Base-by-base conservation (phyloP, 2,888 invertebrate species). In the Oscheius myriophilus region DNA sequence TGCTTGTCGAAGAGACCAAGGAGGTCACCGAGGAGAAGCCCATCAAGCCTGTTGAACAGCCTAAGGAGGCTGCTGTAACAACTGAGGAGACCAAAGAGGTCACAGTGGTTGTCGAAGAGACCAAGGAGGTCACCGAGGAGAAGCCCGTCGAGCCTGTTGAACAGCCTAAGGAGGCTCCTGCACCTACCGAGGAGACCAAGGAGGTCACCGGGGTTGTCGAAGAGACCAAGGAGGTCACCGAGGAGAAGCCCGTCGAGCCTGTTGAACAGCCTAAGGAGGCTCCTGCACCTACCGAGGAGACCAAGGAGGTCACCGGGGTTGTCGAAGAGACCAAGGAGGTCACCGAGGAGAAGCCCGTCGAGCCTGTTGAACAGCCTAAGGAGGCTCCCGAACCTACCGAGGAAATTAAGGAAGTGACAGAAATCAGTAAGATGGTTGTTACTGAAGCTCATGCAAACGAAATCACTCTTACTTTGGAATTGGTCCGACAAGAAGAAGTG, bases 301-400 rank as follows among this genome's bases (percentile, higher is more conserved):
- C 14, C 12, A 23, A 21, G 12, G 63, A 63, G 42, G 61, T 25
- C 2, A n/a, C 49, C 12, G 49, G 6, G n/a, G 7, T 52, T 18
- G 41, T 42, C n/a, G 64, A 57, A 39, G 69, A 66, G 45, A 23
- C 51, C n/a, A 53, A 25, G 14, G 61, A 39, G 18, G 63, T 16
- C 9, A 63, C 54, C 45, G 61, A 71, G 43, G 61, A 68, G 42
- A 55, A 65, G 25, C 33, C 43, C 26, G 69, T 51, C 26, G 43
- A 68, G 58, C 7, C 33, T 33, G 23, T 16, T 42, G 61, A 61
- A 26, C 6, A 11, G 2, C 14, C 21, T 2, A 18, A n/a, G 16
- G 58, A 57, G 33, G 46, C 26, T 23, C 45, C 45, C 2, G 61
- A 7, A 11, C 49, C 61, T 43, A 26, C 26, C 21, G 25, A 23